phyloP scores from a whole-genome alignment of 1,140 invertebrate genomes.

The Drosophila athabasca region DNA sequence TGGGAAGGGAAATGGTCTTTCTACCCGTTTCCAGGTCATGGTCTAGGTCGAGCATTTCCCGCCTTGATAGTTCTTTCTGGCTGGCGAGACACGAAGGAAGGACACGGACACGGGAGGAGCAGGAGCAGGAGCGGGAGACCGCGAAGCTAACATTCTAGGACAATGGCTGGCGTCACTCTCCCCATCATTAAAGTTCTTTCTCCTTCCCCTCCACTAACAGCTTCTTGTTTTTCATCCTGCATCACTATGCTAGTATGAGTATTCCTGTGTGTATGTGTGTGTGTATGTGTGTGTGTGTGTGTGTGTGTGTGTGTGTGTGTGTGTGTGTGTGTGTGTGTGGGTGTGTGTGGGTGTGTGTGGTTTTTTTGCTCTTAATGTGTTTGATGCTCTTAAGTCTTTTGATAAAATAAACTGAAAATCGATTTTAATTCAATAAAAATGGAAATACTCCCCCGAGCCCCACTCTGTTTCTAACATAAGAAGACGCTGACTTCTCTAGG shows the following conservation, averaged over 20 bases:
- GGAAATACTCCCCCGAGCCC: slow-evolving; percentile 37
- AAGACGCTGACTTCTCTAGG: not conserved
- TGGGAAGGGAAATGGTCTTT: too few species aligned
- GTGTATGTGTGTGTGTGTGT: too few species aligned
- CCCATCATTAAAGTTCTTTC: too few species aligned
- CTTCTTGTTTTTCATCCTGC: slow-evolving; percentile 14
- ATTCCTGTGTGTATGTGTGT: slow-evolving; percentile 22
- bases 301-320: slow-evolving; percentile 22
- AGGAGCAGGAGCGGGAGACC: too few species aligned
- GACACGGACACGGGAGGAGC: too few species aligned
- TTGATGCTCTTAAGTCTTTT: slow-evolving; percentile 65
- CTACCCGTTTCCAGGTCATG: too few species aligned
- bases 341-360: slow-evolving; percentile 8
- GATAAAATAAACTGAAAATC: slow-evolving; percentile 64
- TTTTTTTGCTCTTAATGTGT: slow-evolving; percentile 61
- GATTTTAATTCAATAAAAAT: slow-evolving; percentile 66
- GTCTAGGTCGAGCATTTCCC: too few species aligned
- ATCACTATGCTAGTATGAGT: too few species aligned
- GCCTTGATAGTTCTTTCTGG: too few species aligned
- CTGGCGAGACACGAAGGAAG: too few species aligned
- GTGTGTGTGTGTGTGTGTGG: slow-evolving; percentile 37
- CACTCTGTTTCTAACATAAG: not conserved
- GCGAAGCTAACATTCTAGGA: too few species aligned
- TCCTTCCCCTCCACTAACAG: not conserved
- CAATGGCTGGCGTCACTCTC: too few species aligned